phyloP scores from a whole-genome alignment of 2,888 invertebrate species.

The Zaprionus lineosus region DNA sequence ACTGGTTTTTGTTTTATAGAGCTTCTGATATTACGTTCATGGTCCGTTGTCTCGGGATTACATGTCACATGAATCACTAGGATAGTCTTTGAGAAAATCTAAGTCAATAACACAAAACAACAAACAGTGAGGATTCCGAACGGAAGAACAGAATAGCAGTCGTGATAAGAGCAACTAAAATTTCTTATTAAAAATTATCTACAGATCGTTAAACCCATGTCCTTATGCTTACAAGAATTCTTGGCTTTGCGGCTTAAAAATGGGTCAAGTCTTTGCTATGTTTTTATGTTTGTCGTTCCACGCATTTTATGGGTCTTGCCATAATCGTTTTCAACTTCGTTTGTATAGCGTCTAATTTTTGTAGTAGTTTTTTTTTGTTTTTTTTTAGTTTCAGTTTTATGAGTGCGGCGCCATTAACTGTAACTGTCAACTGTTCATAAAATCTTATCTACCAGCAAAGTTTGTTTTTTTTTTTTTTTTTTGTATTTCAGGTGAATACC shows the following conservation, averaged over 20 bases:
- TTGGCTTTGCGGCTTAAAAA: constrained; percentile 29
- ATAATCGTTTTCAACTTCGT: constrained; percentile 39
- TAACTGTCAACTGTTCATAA: constrained; percentile 68
- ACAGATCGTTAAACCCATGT: background rate
- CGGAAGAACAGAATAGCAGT: too few species aligned
- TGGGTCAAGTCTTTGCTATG: constrained; percentile 67
- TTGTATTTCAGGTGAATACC: background rate
- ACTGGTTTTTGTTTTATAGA: constrained; percentile 54
- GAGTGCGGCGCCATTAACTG: constrained; percentile 69
- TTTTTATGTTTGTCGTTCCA: constrained; percentile 44
- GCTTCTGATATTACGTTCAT: constrained; percentile 33
- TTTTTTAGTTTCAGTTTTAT: constrained; percentile 42
- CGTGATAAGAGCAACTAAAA: too few species aligned
- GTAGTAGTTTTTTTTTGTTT: background rate
- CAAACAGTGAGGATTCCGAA: too few species aligned
- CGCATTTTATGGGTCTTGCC: constrained; percentile 45
- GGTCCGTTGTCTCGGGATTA: constrained; percentile 24
- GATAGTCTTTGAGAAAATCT: background rate
- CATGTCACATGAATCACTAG: constrained; percentile 33
- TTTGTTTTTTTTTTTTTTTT: constrained; percentile 22
- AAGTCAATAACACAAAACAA: too few species aligned
- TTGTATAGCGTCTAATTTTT: constrained; percentile 39
- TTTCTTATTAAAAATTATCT: background rate
- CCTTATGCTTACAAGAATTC: background rate
- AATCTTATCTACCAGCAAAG: constrained; percentile 64